Conservation (phyloP, 2,888 invertebrate species). For the Cataglyphis albicans region DNA sequence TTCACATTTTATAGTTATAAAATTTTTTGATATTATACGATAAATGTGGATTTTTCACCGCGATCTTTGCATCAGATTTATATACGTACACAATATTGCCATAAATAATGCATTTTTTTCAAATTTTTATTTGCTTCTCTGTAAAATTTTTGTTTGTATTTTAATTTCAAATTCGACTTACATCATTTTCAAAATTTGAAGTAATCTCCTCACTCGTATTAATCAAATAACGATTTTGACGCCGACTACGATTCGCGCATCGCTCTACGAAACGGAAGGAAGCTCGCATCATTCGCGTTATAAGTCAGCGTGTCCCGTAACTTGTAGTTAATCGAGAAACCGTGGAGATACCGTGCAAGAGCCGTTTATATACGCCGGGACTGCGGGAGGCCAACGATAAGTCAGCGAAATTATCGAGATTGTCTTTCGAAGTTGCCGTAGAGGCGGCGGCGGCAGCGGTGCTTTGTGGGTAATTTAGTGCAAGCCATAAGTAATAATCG, state of each 20-base stretch:
- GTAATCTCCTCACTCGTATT: constrained; percentile 34
- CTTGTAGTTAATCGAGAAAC: constrained; percentile 63
- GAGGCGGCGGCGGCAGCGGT: constrained; percentile 5
- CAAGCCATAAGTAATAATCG: constrained; percentile 79
- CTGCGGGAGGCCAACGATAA: constrained; percentile 65
- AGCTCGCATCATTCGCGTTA: constrained; percentile 51
- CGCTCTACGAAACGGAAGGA: constrained; percentile 61
- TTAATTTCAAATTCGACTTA: not conserved
- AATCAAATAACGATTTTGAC: constrained; percentile 34
- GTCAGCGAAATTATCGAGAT: constrained; percentile 77
- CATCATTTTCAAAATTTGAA: not conserved
- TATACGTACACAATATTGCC: not conserved
- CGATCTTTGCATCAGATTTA: not conserved
- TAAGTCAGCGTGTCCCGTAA: constrained; percentile 58
- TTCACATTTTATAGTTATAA: not conserved
- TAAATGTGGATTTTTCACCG: not conserved
- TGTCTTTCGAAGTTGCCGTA: constrained; percentile 76
- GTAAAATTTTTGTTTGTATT: not conserved
- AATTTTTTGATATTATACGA: not conserved
- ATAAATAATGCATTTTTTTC: not conserved
- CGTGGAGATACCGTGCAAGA: constrained; percentile 40
- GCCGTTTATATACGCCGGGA: constrained; percentile 1
- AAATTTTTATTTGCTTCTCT: not conserved
- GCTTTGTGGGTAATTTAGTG: constrained; percentile 76
- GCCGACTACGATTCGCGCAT: constrained; percentile 57